Percentiles rank a stretch among this genome's conserved stretches.
Evolutionary conservation across 2,797 vertebrate genomes (phyloP).

Genomic region (Cirrhinus molitorella): DNA sequence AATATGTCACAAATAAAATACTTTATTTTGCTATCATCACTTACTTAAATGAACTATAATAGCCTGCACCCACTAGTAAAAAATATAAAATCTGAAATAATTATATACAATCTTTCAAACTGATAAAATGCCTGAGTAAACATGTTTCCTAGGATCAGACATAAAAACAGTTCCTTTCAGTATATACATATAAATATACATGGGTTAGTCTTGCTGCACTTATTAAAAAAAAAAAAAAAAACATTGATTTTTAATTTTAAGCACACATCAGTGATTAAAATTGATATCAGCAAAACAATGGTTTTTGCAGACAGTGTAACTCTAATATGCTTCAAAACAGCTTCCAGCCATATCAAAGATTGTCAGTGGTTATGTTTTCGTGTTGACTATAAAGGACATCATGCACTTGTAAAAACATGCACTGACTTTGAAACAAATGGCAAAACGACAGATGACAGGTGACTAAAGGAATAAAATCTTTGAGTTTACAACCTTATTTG

Average conservation of each 20-base stretch:
- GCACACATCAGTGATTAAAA: neutral
- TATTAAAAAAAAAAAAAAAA: too few relatives aligned
- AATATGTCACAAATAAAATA: too few relatives aligned
- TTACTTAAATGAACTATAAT: too few relatives aligned
- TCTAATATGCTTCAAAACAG: slow-evolving; percentile 7
- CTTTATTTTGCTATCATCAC: too few relatives aligned
- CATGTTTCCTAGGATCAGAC: too few relatives aligned
- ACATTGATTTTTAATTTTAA: neutral
- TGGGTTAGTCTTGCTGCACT: too few relatives aligned
- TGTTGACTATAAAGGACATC: slow-evolving; percentile 35
- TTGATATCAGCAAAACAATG: neutral
- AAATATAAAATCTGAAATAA: too few relatives aligned
- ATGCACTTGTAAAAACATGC: slow-evolving; percentile 35
- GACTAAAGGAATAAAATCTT: slow-evolving; percentile 33
- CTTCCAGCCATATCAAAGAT: slow-evolving; percentile 43
- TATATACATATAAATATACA: too few relatives aligned
- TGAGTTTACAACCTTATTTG: slow-evolving; percentile 30
- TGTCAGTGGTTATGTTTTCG: slow-evolving; percentile 24
- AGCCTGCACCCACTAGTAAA: too few relatives aligned
- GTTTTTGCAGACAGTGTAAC: neutral
- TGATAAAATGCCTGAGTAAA: too few relatives aligned
- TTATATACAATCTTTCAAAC: too few relatives aligned
- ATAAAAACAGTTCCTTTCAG: too few relatives aligned
- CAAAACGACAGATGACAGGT: slow-evolving; percentile 35
- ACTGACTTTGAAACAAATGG: slow-evolving; percentile 38